Percentiles rank a stretch among this genome's conserved stretches.
Evolutionary conservation across 1,140 invertebrate genomes (phyloP).

Genomic region (Sitophilus oryzae): DNA sequence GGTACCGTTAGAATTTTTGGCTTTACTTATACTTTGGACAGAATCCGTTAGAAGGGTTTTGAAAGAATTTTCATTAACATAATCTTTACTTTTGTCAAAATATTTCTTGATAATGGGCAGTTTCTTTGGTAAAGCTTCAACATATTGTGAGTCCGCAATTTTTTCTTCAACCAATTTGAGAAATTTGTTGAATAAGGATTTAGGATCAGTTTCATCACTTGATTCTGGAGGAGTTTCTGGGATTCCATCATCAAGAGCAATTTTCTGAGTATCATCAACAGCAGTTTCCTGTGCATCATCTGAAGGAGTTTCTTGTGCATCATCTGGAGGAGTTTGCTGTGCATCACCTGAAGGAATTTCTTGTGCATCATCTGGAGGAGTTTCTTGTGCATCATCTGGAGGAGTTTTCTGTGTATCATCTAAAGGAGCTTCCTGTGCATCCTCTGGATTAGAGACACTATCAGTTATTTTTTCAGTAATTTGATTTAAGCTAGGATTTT

Average conservation of each 20-base stretch:
- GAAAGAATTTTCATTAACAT: conserved; percentile 8
- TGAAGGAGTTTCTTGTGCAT: no score
- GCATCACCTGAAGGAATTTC: no score
- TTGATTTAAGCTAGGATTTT: no score
- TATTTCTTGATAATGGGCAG: conserved; percentile 18
- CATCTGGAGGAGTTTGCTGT: no score
- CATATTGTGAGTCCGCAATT: conserved; percentile 11
- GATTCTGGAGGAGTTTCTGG: no score
- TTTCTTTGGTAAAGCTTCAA: conserved; percentile 18
- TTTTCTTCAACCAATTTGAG: conserved; percentile 15
- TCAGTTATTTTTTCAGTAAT: conserved; percentile 11
- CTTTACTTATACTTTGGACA: conserved; percentile 15
- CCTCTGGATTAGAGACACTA: background rate
- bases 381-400: no score
- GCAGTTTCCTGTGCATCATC: background rate
- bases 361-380: no score
- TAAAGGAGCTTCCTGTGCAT: no score
- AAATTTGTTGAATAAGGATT: conserved; percentile 17
- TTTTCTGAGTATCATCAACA: no score
- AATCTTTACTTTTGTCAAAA: conserved; percentile 14
- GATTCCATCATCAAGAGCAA: no score
- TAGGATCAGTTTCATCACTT: no score
- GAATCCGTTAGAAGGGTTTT: conserved; percentile 10
- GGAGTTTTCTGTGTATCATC: no score
- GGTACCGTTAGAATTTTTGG: conserved; percentile 13